phyloP scores from a whole-genome alignment of 2,888 invertebrate species.

The Clistopyga incitator region DNA sequence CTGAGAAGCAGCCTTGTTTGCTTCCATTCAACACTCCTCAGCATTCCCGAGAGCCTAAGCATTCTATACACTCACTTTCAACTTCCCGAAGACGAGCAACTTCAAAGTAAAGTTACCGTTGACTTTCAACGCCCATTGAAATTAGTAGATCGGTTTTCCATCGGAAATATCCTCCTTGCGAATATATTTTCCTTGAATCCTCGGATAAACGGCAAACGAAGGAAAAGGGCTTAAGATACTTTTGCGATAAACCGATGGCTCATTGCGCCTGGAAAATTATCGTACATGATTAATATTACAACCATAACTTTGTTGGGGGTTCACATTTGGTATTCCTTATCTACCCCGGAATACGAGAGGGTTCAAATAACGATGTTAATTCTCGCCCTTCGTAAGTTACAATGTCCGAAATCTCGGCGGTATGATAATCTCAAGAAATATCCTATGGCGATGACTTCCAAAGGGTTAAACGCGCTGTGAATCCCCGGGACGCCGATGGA shows the following conservation, averaged over 20 bases:
- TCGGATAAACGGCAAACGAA: no score
- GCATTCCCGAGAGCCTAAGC: neutral
- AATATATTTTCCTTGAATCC: no score
- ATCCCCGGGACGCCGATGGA: neutral
- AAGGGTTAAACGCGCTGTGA: neutral
- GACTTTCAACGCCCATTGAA: neutral
- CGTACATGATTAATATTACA: no score
- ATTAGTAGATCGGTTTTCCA: neutral
- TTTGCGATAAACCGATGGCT: no score
- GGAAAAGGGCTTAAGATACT: no score
- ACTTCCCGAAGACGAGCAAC: neutral
- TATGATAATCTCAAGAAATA: no score
- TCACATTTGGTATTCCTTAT: neutral
- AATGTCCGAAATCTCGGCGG: no score
- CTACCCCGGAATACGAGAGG: neutral
- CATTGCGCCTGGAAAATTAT: no score
- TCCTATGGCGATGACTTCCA: no score
- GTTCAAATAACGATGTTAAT: neutral
- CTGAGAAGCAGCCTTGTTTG: neutral
- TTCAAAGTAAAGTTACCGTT: neutral
- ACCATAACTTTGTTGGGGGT: neutral
- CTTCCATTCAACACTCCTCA: conserved; percentile 7
- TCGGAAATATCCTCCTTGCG: neutral
- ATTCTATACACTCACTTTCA: no score
- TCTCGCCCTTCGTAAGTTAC: no score